phyloP scores from a whole-genome alignment of 2,888 invertebrate genomes.

The Lepidonotus clava region DNA sequence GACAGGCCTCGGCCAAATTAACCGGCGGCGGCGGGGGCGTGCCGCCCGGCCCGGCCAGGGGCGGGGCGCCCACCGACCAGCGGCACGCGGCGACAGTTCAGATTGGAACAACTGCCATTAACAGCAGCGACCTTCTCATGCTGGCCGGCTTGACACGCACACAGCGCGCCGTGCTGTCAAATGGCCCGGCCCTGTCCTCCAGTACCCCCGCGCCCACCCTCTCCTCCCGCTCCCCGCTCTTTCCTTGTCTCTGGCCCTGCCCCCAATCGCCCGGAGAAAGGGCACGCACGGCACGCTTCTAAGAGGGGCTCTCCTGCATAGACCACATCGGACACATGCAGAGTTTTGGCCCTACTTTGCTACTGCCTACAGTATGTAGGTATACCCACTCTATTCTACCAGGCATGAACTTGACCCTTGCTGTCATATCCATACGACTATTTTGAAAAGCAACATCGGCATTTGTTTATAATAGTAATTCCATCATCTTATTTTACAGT shows the following conservation, averaged over 20 bases:
- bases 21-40: not conserved
- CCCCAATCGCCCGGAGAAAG: not conserved
- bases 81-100: conserved; percentile 45
- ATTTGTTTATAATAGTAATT: no score
- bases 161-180: conserved; percentile 5
- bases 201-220: not conserved
- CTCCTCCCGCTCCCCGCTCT: not conserved
- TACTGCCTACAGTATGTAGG: no score
- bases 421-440: no score
- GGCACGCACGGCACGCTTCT: not conserved
- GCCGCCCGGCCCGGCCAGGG: not conserved
- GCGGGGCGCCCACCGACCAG: not conserved
- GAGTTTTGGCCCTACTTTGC: no score
- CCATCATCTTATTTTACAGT: no score
- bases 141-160: conserved; percentile 40
- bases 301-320: not conserved
- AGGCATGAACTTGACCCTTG: no score
- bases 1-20: conserved; percentile 38
- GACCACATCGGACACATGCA: no score
- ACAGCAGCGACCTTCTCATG: conserved; percentile 35
- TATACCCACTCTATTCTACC: no score
- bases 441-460: no score
- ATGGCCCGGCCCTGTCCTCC: conserved; percentile 7
- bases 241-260: not conserved
- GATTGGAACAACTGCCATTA: conserved; percentile 50